Conservation (phyloP, 2,113 vertebrate genomes). For the Lasiurus cinereus region DNA sequence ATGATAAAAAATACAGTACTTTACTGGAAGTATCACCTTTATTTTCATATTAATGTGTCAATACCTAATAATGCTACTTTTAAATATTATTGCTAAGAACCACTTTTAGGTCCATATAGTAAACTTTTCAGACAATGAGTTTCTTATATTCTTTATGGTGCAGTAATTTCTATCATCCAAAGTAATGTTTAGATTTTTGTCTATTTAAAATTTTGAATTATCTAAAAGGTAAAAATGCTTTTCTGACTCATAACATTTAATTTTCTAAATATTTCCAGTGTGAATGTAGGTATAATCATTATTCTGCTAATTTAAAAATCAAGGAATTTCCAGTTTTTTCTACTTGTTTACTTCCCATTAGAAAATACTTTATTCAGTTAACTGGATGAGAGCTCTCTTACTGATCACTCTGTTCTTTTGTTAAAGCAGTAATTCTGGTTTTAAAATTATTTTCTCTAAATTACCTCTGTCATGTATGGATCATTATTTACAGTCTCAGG, state of each 20-base stretch:
- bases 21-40: background rate
- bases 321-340: slow-evolving; percentile 10
- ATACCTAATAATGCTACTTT: background rate
- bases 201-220: slow-evolving; percentile 37
- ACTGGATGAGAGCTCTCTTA: background rate
- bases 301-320: slow-evolving; percentile 1
- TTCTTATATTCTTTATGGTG: slow-evolving; percentile 9
- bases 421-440: background rate
- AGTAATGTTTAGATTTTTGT: background rate
- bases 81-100: background rate
- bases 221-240: background rate
- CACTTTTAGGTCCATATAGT: background rate
- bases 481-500: background rate
- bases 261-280: slow-evolving; percentile 49
- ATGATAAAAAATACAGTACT: background rate
- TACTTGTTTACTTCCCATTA: background rate
- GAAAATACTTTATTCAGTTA: slow-evolving; percentile 43
- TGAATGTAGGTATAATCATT: background rate
- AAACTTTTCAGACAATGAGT: background rate
- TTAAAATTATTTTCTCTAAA: slow-evolving; percentile 33
- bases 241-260: background rate
- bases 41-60: background rate
- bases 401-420: background rate
- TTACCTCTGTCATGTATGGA: background rate
- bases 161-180: background rate